These are phyloP conservation scores for Drosophila nikananu DNA, from an alignment of 1,140 invertebrate genomes.

Conservation along the genomic window DNA sequence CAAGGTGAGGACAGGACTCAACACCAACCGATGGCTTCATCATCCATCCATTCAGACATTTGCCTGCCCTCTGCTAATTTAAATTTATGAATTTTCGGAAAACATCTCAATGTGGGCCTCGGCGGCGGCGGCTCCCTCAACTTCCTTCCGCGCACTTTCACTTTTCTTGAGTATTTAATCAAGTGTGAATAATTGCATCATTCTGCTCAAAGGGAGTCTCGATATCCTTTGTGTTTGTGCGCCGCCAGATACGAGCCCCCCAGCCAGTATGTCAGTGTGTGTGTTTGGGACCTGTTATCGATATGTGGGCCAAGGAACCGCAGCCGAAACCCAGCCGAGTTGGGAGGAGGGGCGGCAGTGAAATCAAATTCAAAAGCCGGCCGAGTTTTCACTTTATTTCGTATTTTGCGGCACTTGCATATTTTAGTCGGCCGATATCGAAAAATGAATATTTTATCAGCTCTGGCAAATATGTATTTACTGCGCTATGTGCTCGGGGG, in stretches of 20 bases:
- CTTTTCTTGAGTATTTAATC: constrained; percentile 83
- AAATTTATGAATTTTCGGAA: constrained; percentile 80
- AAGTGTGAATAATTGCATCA: constrained; percentile 83
- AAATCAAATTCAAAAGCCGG: constrained; percentile 69
- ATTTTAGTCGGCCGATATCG: constrained; percentile 52
- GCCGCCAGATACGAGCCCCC: constrained; percentile 54
- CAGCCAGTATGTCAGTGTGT: constrained; percentile 2
- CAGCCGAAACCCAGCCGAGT: constrained; percentile 22
- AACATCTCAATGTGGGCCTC: constrained; percentile 69
- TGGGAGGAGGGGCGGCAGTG: background rate
- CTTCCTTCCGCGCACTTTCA: constrained; percentile 81
- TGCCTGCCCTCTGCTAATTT: constrained; percentile 63
- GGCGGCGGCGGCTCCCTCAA: background rate
- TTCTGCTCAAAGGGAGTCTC: constrained; percentile 81
- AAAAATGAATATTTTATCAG: constrained; percentile 74
- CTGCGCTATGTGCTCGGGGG: constrained; percentile 17
- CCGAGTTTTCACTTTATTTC: constrained; percentile 55
- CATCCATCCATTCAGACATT: constrained; percentile 14
- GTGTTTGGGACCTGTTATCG: constrained; percentile 39
- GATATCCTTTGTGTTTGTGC: constrained; percentile 74
- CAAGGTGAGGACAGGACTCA: constrained; percentile 37
- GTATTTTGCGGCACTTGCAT: constrained; percentile 41
- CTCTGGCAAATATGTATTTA: constrained; percentile 26
- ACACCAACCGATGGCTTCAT: constrained; percentile 62
- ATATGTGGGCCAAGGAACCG: constrained; percentile 55